A percentile compares a stretch with the other conserved stretches of the same genome.
Conservation (phyloP, 2,888 invertebrate species). For the Diadegma fenestrale region DNA sequence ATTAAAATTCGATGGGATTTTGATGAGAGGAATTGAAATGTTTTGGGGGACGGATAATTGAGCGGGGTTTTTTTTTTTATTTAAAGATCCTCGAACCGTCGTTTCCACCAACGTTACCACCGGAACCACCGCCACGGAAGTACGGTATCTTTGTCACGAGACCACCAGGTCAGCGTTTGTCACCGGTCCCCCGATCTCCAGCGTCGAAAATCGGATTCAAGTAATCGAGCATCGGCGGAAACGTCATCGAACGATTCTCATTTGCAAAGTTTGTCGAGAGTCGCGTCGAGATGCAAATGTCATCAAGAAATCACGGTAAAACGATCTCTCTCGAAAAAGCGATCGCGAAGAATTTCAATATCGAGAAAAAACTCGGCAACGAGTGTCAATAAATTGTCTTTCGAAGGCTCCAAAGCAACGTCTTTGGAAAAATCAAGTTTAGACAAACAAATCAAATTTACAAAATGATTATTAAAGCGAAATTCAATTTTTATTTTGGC, state of each 20-base stretch:
- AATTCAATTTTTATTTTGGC: not conserved
- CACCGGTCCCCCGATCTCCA: conserved; percentile 65
- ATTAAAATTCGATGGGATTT: no score
- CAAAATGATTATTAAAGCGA: conserved; percentile 33
- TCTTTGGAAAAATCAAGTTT: conserved; percentile 68
- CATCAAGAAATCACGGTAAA: conserved; percentile 37
- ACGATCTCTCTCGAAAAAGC: conserved; percentile 46
- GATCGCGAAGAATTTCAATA: conserved; percentile 41
- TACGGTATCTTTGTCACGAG: conserved; percentile 82
- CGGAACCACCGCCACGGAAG: conserved; percentile 80
- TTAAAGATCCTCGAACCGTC: conserved; percentile 81
- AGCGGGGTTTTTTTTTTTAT: not conserved
- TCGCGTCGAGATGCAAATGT: conserved; percentile 54
- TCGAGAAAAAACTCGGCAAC: conserved; percentile 57
- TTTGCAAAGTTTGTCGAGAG: conserved; percentile 43
- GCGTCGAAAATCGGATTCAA: conserved; percentile 79
- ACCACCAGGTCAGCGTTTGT: conserved; percentile 75
- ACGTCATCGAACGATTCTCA: conserved; percentile 75
- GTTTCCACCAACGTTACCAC: conserved; percentile 78
- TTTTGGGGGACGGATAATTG: no score
- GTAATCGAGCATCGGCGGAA: conserved; percentile 76
- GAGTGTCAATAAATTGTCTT: conserved; percentile 49
- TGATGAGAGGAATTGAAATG: no score
- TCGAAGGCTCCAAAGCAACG: conserved; percentile 5
- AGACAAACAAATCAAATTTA: conserved; percentile 64